Conservation (phyloP, 2,888 invertebrate species). For the Drosophila barbarae region DNA sequence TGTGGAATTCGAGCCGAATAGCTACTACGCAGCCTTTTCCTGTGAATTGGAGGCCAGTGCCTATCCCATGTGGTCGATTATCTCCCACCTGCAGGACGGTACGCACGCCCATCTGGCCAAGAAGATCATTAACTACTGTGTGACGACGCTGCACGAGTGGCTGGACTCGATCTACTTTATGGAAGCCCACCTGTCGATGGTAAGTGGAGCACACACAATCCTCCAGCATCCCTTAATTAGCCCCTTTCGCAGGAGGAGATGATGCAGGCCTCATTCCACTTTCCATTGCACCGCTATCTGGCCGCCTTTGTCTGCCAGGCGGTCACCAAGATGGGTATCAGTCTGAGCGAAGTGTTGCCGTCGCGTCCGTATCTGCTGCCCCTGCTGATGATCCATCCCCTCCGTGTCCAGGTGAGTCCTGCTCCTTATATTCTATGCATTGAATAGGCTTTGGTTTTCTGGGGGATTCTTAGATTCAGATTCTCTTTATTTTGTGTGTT, state of each 20-base stretch:
- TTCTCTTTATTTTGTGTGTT: constrained; percentile 23
- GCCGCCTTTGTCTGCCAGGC: constrained; percentile 92
- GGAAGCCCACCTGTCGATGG: constrained; percentile 82
- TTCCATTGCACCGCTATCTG: constrained; percentile 97
- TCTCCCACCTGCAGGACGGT: constrained; percentile 90
- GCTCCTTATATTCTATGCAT: neutral
- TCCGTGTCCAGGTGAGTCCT: constrained; percentile 92
- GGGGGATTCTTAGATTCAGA: constrained; percentile 11
- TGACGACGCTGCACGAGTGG: constrained; percentile 91
- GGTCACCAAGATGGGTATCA: constrained; percentile 88
- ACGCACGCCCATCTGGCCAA: constrained; percentile 87
- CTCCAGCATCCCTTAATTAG: neutral
- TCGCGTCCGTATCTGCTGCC: constrained; percentile 87
- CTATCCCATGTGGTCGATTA: constrained; percentile 98
- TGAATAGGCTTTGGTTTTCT: neutral
- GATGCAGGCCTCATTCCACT: constrained; percentile 96
- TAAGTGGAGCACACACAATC: constrained; percentile 18
- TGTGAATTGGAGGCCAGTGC: constrained; percentile 98
- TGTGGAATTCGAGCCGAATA: constrained; percentile 97
- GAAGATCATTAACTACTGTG: constrained; percentile 88
- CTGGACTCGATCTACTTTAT: constrained; percentile 90
- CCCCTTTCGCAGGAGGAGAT: constrained; percentile 84
- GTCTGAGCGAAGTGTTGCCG: constrained; percentile 89
- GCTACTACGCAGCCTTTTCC: constrained; percentile 98
- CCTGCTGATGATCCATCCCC: constrained; percentile 93